Evolutionary conservation across 2,113 vertebrate genomes (phyloP).

Genomic region (Cheilinus undulatus): DNA sequence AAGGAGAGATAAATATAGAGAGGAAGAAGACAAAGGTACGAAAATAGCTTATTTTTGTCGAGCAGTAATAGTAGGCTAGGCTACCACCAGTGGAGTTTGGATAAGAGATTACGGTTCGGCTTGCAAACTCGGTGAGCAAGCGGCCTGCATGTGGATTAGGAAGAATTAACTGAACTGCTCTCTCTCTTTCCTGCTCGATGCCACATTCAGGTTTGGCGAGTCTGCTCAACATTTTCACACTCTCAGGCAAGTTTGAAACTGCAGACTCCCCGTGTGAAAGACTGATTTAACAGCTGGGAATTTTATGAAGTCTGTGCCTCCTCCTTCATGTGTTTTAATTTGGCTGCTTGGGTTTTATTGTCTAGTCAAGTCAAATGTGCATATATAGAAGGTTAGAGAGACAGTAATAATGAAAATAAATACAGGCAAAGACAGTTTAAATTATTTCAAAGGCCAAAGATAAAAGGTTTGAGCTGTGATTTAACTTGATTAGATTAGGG

Average conservation of each 20-base stretch:
- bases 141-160: conserved; percentile 12
- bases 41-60: background rate
- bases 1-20: conserved; percentile 5
- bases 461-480: no score
- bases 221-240: conserved; percentile 29
- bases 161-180: conserved; percentile 14
- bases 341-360: no score
- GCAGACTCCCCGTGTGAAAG: conserved; percentile 28
- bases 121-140: background rate
- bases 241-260: conserved; percentile 28
- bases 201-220: conserved; percentile 74
- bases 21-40: background rate
- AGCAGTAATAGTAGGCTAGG: background rate
- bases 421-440: no score
- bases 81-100: background rate
- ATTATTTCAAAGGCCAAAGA: no score
- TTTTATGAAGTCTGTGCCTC: background rate
- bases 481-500: no score
- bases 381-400: no score
- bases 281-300: background rate
- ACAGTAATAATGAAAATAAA: no score
- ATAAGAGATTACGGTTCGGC: background rate
- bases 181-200: conserved; percentile 24
- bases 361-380: no score
- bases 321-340: background rate